phyloP scores from a whole-genome alignment of 1,140 invertebrate genomes.

The Caenorhabditis elegans region DNA sequence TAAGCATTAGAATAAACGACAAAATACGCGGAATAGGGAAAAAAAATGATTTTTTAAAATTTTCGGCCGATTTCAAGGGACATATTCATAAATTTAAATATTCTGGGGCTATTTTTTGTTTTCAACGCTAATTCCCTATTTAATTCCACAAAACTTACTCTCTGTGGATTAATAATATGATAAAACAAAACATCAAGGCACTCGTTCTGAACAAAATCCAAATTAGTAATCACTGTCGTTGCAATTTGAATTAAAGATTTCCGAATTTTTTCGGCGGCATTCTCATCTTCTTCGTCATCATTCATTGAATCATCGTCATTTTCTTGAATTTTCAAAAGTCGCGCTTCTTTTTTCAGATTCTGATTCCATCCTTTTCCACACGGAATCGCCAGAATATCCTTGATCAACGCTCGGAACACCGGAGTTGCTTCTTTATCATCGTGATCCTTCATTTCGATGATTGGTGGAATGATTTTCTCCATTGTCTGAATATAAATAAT shows the following conservation, averaged over 20 bases:
- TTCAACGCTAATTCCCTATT: too few species aligned
- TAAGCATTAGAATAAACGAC: too few species aligned
- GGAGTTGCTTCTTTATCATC: not conserved
- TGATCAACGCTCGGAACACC: not conserved
- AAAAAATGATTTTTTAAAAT: too few species aligned
- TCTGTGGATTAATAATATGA: not conserved
- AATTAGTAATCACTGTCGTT: not conserved
- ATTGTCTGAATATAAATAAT: not conserved
- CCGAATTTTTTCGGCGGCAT: not conserved
- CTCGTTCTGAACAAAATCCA: not conserved
- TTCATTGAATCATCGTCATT: not conserved
- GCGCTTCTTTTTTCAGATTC: not conserved
- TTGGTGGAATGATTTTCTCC: not conserved
- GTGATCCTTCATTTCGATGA: not conserved
- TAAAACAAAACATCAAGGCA: not conserved
- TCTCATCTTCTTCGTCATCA: not conserved
- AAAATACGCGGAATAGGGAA: too few species aligned
- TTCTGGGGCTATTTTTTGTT: too few species aligned
- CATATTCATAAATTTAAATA: too few species aligned
- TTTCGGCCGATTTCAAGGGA: too few species aligned
- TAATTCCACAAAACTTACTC: not conserved
- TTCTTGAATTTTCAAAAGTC: not conserved
- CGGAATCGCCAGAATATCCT: not conserved
- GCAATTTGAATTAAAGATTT: not conserved
- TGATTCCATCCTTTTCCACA: not conserved